A percentile compares a stretch with the other conserved stretches of the same genome.
These are phyloP conservation scores for Troglohyphantes excavatus DNA, from an alignment of 2,888 invertebrate genomes.

Conservation along the genomic window DNA sequence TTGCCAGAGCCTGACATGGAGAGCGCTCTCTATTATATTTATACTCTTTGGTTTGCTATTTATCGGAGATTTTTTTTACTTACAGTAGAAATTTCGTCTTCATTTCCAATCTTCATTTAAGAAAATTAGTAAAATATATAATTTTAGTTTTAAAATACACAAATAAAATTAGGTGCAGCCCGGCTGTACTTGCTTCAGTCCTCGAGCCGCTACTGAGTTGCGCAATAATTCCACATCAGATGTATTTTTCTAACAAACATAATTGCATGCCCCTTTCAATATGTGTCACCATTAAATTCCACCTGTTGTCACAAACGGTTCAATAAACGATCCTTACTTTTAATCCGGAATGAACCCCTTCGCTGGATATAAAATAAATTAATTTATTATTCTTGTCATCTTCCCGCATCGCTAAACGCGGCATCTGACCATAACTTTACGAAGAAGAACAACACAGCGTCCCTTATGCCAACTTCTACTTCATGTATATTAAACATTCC, in stretches of 20 bases:
- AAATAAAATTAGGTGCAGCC: too few relatives aligned
- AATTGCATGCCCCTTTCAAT: background rate
- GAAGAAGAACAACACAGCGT: background rate
- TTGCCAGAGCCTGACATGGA: too few relatives aligned
- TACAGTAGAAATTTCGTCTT: too few relatives aligned
- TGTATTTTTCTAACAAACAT: too few relatives aligned
- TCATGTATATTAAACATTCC: constrained; percentile 74
- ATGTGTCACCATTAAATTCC: background rate
- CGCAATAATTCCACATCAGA: background rate
- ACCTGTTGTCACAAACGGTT: constrained; percentile 10
- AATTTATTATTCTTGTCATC: constrained; percentile 54
- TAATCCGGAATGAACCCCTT: background rate
- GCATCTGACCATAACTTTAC: constrained; percentile 24
- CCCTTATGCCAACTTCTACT: constrained; percentile 12
- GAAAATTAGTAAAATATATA: too few relatives aligned
- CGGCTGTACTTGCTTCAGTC: too few relatives aligned
- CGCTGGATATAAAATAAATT: constrained; percentile 9
- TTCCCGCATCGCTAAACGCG: constrained; percentile 58
- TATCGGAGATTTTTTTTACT: too few relatives aligned
- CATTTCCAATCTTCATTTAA: too few relatives aligned
- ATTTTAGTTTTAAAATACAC: too few relatives aligned
- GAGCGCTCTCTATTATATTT: too few relatives aligned
- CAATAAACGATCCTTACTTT: constrained; percentile 13
- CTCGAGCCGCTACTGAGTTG: too few relatives aligned
- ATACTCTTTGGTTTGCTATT: too few relatives aligned